These are phyloP conservation scores for Trissolcus basalis DNA, from an alignment of 1,140 invertebrate species.

Conservation along the genomic window DNA sequence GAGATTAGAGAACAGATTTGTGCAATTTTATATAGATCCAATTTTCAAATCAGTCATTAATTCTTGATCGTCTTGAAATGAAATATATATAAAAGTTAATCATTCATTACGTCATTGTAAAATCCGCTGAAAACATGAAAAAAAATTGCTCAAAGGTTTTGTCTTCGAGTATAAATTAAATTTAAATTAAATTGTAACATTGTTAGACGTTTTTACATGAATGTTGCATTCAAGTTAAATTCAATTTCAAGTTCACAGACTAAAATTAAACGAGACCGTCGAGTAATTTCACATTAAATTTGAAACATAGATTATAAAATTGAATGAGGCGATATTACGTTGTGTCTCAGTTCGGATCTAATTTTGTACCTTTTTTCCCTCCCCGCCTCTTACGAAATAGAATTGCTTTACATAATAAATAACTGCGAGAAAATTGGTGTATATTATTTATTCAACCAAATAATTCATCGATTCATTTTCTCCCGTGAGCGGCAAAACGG, in stretches of 20 bases:
- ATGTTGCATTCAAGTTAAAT: conserved; percentile 36
- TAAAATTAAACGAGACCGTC: conserved; percentile 45
- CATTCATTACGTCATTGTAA: too few species aligned
- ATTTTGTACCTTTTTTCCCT: conserved; percentile 7
- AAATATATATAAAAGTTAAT: too few species aligned
- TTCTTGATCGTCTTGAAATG: too few species aligned
- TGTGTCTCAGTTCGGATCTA: conserved; percentile 26
- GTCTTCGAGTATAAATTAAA: conserved; percentile 30
- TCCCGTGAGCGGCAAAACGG: too few species aligned
- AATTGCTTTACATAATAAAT: too few species aligned
- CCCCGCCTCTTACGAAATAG: too few species aligned
- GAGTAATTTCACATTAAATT: conserved; percentile 44
- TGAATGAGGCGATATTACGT: conserved; percentile 35
- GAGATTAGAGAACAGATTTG: too few species aligned
- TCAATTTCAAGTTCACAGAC: conserved; percentile 50
- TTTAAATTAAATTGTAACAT: conserved; percentile 38
- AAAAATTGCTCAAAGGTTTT: background rate
- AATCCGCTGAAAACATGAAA: too few species aligned
- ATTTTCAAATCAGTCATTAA: too few species aligned
- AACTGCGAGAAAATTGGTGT: background rate
- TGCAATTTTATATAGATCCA: too few species aligned
- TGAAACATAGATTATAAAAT: conserved; percentile 49
- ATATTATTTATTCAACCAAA: background rate
- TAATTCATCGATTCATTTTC: too few species aligned
- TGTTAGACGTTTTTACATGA: conserved; percentile 40